Conservation (phyloP, 2,113 vertebrate species). For the Bos javanicus region DNA sequence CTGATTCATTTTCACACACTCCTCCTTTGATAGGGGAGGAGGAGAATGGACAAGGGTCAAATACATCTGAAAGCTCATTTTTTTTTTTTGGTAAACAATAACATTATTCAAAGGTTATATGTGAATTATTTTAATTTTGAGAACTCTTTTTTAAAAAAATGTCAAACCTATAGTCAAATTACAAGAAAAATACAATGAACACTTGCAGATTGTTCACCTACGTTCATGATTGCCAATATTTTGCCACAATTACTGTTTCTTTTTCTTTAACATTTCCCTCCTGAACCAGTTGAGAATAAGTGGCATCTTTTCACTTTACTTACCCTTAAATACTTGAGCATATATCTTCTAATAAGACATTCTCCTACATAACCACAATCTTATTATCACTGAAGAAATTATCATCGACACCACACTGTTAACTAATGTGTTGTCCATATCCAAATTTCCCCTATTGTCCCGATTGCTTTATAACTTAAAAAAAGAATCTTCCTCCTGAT, state of each 20-base stretch:
- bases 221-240: not conserved
- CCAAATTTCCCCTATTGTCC: not conserved
- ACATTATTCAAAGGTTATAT: not conserved
- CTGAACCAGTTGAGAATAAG: not conserved
- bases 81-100: not conserved
- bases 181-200: not conserved
- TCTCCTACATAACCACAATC: not conserved
- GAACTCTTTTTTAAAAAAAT: not conserved
- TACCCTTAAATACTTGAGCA: not conserved
- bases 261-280: not conserved
- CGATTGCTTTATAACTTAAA: not conserved
- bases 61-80: not conserved
- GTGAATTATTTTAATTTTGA: not conserved
- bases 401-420: not conserved
- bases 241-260: not conserved
- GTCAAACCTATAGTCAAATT: not conserved
- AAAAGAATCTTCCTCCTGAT: not conserved
- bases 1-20: not conserved
- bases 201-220: not conserved
- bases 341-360: not conserved
- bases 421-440: not conserved
- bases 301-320: not conserved
- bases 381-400: not conserved
- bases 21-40: not conserved
- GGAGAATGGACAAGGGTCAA: not conserved